A percentile compares a stretch with the other conserved stretches of the same genome.
Evolutionary conservation across 2,888 invertebrate genomes (phyloP).

Genomic region (Cremastobaeus sp.): DNA sequence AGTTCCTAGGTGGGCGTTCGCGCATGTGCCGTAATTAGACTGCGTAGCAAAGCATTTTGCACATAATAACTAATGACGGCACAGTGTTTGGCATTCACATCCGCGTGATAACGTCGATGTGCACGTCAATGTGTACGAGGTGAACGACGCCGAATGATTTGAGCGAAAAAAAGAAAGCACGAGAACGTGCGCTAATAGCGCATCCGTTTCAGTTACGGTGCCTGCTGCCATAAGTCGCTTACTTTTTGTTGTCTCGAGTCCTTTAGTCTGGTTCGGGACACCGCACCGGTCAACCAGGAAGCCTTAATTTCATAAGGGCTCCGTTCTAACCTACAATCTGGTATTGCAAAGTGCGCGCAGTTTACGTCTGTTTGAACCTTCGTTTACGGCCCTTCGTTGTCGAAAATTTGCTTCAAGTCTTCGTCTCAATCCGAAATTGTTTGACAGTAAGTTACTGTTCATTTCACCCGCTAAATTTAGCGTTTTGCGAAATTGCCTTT

Average conservation of each 20-base stretch:
- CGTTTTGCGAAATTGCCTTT: no score
- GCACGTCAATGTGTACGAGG: constrained; percentile 17
- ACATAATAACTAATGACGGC: constrained; percentile 18
- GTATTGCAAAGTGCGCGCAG: no score
- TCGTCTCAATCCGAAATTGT: no score
- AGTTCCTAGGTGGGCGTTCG: no score
- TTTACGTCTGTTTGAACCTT: no score
- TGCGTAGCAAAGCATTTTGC: constrained; percentile 9
- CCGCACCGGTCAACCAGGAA: constrained; percentile 22
- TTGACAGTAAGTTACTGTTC: no score
- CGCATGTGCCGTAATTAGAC: constrained; percentile 27
- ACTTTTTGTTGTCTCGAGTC: constrained; percentile 33
- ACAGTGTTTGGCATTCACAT: constrained; percentile 7
- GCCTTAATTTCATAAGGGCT: constrained; percentile 11
- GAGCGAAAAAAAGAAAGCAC: constrained; percentile 25
- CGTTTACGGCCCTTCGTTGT: no score
- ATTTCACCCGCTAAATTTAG: no score
- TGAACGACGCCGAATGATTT: neutral
- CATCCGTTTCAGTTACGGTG: constrained; percentile 17
- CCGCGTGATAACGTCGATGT: neutral
- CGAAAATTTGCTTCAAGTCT: no score
- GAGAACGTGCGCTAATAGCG: constrained; percentile 27
- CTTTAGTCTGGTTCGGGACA: constrained; percentile 27
- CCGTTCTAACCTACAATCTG: neutral
- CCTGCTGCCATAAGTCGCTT: constrained; percentile 22